These are phyloP conservation scores for Liposcelis brunnea DNA, from an alignment of 2,888 invertebrate species.

Conservation along the genomic window DNA sequence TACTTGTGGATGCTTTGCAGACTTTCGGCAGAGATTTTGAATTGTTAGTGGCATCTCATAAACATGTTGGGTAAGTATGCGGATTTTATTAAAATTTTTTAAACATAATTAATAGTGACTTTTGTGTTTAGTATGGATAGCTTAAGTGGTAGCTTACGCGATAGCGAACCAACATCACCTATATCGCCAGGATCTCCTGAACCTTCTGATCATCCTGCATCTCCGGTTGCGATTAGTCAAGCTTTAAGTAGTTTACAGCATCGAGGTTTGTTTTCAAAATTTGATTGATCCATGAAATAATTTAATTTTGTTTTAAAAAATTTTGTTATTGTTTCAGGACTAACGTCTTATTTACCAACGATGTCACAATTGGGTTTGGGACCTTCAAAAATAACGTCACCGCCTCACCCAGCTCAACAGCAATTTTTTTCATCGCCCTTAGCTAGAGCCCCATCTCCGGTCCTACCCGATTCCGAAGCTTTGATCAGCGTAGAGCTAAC, in stretches of 20 bases:
- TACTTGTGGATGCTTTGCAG: slow-evolving; percentile 88
- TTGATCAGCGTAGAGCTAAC: slow-evolving; percentile 67
- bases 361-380: slow-evolving; percentile 11
- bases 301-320: no score
- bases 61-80: slow-evolving; percentile 60
- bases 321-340: no score
- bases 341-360: slow-evolving; percentile 9
- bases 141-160: slow-evolving; percentile 76
- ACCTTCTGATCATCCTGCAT: slow-evolving; percentile 25
- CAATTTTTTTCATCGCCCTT: slow-evolving; percentile 21
- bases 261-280: not conserved
- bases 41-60: slow-evolving; percentile 82
- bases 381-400: slow-evolving; percentile 7
- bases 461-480: slow-evolving; percentile 40
- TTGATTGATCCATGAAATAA: no score
- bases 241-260: slow-evolving; percentile 31
- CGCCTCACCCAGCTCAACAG: not conserved
- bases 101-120: no score
- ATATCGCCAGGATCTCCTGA: slow-evolving; percentile 63
- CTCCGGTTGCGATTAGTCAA: slow-evolving; percentile 36
- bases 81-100: no score
- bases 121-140: slow-evolving; percentile 75
- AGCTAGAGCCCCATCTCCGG: slow-evolving; percentile 23
- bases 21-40: slow-evolving; percentile 93
- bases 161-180: slow-evolving; percentile 84